Evolutionary conservation across 1,140 invertebrate species (phyloP).

Genomic region (Chionoecetes opilio): DNA sequence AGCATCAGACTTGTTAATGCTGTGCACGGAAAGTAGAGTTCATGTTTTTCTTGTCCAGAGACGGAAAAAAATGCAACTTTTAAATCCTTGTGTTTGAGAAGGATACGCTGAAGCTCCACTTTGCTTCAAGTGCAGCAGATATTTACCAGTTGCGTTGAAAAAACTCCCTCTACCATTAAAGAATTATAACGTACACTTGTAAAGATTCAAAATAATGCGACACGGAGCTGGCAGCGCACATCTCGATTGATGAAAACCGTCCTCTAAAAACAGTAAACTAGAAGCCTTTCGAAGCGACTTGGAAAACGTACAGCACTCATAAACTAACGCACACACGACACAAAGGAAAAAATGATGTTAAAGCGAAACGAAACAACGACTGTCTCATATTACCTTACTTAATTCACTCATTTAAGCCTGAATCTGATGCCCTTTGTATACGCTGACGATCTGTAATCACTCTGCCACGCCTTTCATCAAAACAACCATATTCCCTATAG

Average conservation of each 20-base stretch:
- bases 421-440: too few relatives aligned
- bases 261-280: background rate
- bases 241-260: background rate
- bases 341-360: background rate
- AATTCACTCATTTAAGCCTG: too few relatives aligned
- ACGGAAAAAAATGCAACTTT: background rate
- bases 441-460: too few relatives aligned
- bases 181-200: background rate
- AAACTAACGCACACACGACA: background rate
- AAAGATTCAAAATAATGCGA: background rate
- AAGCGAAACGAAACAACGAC: background rate
- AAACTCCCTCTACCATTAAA: background rate
- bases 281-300: background rate
- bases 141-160: background rate
- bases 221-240: background rate
- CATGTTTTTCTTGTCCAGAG: conserved; percentile 29
- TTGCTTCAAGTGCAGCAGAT: background rate
- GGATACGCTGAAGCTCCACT: background rate
- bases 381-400: too few relatives aligned
- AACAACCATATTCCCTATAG: too few relatives aligned
- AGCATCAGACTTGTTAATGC: conserved; percentile 29
- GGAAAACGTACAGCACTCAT: background rate
- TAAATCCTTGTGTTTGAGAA: conserved; percentile 30
- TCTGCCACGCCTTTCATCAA: too few relatives aligned
- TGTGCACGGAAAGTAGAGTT: conserved; percentile 15